Base-by-base conservation (phyloP, 1,140 invertebrate genomes). In the Drosophila ficusphila region DNA sequence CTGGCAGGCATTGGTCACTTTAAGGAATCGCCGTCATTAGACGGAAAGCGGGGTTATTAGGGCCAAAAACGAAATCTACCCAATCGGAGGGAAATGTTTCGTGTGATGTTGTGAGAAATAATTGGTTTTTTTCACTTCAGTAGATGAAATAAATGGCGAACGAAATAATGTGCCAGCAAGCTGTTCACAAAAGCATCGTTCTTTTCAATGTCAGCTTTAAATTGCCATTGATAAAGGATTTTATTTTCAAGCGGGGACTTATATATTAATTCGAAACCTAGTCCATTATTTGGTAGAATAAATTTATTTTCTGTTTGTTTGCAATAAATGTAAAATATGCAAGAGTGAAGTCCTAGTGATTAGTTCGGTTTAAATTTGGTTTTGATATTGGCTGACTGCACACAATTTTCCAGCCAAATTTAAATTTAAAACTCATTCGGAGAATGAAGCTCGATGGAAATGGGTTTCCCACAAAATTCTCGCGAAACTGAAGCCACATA, bases 1-100 rank as follows among this genome's bases (percentile, higher is more conserved):
- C 77, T 48, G 69, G 69, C 69, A 53, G 69, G n/a, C 56, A 44
- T 36, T 71, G 62, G 47, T 62, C 68, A 73, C 48, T 48, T 8
- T 71, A 44, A 47, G 44, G 14, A 71, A 42, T 36, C 53, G 23
- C 36, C 21, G 16, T 67, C 27, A 51, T 33, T 12, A 25, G 27
- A n/a, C 27, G 51, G 1, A 7, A 39, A 2, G 34, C 14, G 34
- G 34, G 31, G 34, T 16, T 16, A 16, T 6, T 33, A 12, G 27
- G 46, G 3, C 23, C 11, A 16, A 6, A 12, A 33, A 14, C n/a
- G 29, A 58, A 44, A 39, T 16, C 53, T 19, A 31, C 27, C 38
- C n/a, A n/a, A 14, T 12, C 6, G 27, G 27, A 39, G n/a, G n/a
- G n/a, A n/a, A n/a, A 62, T n/a, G 14, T 18, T 34, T 36, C 8